Conservation (phyloP, 2,113 vertebrate species). For the Mobula birostris region DNA sequence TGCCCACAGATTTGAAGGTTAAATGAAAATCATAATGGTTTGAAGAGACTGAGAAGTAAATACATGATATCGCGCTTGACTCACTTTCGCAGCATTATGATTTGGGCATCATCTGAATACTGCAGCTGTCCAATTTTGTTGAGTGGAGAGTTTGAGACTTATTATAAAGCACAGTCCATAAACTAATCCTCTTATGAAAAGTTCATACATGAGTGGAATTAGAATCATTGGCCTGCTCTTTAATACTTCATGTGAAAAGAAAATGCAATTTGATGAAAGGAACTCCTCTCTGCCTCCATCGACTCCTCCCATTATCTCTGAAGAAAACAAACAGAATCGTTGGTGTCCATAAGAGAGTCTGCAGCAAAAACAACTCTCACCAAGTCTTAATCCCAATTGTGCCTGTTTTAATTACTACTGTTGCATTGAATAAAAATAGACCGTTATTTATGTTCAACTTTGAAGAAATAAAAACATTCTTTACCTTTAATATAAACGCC, state of each 20-base stretch:
- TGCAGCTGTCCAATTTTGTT: neutral
- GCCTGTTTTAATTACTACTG: neutral
- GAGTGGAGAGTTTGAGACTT: neutral
- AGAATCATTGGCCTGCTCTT: neutral
- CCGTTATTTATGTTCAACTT: neutral
- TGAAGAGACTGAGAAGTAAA: neutral
- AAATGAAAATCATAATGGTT: too few relatives aligned
- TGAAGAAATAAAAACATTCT: neutral
- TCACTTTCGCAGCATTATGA: too few relatives aligned
- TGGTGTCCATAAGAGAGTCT: neutral
- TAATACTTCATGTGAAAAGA: neutral
- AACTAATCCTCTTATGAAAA: too few relatives aligned
- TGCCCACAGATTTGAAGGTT: neutral
- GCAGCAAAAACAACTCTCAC: neutral
- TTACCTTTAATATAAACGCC: constrained; percentile 78
- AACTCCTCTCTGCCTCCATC: neutral
- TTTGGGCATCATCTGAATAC: neutral
- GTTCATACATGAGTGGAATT: neutral
- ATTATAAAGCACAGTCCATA: neutral
- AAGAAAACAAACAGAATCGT: constrained; percentile 7
- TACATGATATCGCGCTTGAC: neutral
- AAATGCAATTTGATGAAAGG: too few relatives aligned
- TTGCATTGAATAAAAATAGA: neutral
- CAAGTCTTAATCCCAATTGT: neutral
- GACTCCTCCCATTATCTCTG: neutral